Base-by-base conservation (phyloP, 2,888 invertebrate genomes). In the Hybos culiciformis region DNA sequence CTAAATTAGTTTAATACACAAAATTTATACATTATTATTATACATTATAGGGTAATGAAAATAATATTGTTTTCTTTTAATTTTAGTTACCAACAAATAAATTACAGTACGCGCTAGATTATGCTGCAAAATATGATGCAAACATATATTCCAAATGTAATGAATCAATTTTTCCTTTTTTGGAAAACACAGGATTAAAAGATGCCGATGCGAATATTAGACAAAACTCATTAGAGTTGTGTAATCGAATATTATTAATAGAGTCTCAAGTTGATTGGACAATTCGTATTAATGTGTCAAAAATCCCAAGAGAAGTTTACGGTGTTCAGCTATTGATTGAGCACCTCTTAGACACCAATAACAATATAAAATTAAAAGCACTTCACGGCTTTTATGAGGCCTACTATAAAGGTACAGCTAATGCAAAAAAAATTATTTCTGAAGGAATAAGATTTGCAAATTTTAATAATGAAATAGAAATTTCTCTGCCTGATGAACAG, bases 91-190 rank as follows among this genome's bases (percentile, higher is more conserved):
- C 58, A 48, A 45, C 41, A 1, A 56, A 51, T 1, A 61, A 65
- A 24, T 56, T 53, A 1, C 60, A 61, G 45, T 53, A 58, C 2
- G 61, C 62, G 11, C 51, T 65, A 19, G 60, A 58, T 5, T 65
- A 64, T 51, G 65, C 62, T 1, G 63, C 63, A 15, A 62, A 64
- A 53, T 66, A 66, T 34, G 65, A 66, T 53, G 58, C 63, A 1
- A 61, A 60, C 1, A 52, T 66, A 3, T 65, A 57, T 37, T 57
- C 58, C n/a, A 62, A 61, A 33, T 66, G 66, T 33, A 66, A 65
- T 38, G 59, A 60, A 43, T 64, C 65, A 2, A 55, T 62, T 18
- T 51, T 61, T 2, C 55, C 56, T 17, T 59, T 57, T 26, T 48
- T 66, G 3, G 51, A 56, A 2, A 53, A 61, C 9, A 29, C n/a